phyloP scores from a whole-genome alignment of 2,888 invertebrate genomes.

The Drosophila paranaensis region DNA sequence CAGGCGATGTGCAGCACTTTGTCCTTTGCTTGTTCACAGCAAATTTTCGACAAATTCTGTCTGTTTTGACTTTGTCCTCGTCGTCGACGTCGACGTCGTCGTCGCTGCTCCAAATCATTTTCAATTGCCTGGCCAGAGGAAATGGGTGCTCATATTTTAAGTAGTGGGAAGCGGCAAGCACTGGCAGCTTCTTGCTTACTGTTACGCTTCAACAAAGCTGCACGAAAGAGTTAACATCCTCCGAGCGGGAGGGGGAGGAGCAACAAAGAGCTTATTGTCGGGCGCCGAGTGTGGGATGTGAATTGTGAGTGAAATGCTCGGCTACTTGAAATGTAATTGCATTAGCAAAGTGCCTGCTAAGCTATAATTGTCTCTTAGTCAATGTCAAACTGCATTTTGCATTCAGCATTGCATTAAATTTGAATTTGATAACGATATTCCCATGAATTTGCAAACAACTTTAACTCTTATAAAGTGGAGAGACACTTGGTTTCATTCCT shows the following conservation, averaged over 20 bases:
- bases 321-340: constrained; percentile 76
- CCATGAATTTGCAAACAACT: not conserved
- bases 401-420: constrained; percentile 5
- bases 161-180: constrained; percentile 70
- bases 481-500: not conserved
- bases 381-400: constrained; percentile 33
- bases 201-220: constrained; percentile 78
- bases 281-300: constrained; percentile 14
- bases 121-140: constrained; percentile 80
- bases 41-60: constrained; percentile 78
- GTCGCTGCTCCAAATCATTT: constrained; percentile 70
- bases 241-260: constrained; percentile 1
- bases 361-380: constrained; percentile 48
- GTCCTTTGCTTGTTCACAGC: constrained; percentile 78
- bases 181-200: constrained; percentile 68
- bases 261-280: constrained; percentile 67
- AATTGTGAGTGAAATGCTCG: constrained; percentile 58
- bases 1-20: constrained; percentile 76
- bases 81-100: constrained; percentile 29
- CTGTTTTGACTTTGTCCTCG: constrained; percentile 74
- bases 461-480: not conserved
- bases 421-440: not conserved
- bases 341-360: constrained; percentile 71
- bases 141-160: constrained; percentile 80
- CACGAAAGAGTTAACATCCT: constrained; percentile 53